Percentiles rank a stretch among this genome's conserved stretches.
phyloP scores from a whole-genome alignment of 2,888 invertebrate genomes.

The Listrodromus nycthemerus region DNA sequence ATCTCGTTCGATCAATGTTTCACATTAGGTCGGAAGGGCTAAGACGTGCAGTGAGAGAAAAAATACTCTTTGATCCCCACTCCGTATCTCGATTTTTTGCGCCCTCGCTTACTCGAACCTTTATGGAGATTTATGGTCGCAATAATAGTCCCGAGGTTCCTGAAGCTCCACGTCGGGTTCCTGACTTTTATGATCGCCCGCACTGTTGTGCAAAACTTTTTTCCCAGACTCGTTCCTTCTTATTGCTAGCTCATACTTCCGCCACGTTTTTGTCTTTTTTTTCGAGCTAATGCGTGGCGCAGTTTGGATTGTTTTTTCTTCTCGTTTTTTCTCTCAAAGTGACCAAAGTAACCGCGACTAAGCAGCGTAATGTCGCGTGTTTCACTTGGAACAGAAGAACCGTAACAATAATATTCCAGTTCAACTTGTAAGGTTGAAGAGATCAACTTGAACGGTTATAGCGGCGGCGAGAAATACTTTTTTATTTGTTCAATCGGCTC shows the following conservation, averaged over 20 bases:
- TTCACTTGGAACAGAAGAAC: conserved; percentile 8
- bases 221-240: conserved; percentile 6
- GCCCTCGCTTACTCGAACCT: conserved; percentile 30
- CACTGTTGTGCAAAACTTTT: conserved; percentile 42
- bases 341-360: conserved; percentile 1
- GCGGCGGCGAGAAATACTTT: not conserved
- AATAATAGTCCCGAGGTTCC: conserved; percentile 50
- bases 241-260: not conserved
- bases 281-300: not conserved
- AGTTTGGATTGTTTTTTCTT: not conserved
- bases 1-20: conserved; percentile 50
- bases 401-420: not conserved
- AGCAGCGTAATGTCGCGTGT: conserved; percentile 4
- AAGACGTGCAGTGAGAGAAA: not conserved
- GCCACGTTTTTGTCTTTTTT: conserved; percentile 1
- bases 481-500: not conserved
- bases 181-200: conserved; percentile 58
- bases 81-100: conserved; percentile 32
- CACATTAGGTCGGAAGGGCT: conserved; percentile 45
- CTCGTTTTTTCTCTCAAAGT: not conserved
- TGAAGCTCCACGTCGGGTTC: conserved; percentile 30
- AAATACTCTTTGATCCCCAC: not conserved
- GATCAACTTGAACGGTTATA: not conserved
- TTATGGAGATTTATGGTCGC: conserved; percentile 64
- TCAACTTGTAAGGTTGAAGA: not conserved